A percentile compares a stretch with the other conserved stretches of the same genome.
phyloP scores from a whole-genome alignment of 2,797 vertebrate genomes.

The Lemur catta region DNA sequence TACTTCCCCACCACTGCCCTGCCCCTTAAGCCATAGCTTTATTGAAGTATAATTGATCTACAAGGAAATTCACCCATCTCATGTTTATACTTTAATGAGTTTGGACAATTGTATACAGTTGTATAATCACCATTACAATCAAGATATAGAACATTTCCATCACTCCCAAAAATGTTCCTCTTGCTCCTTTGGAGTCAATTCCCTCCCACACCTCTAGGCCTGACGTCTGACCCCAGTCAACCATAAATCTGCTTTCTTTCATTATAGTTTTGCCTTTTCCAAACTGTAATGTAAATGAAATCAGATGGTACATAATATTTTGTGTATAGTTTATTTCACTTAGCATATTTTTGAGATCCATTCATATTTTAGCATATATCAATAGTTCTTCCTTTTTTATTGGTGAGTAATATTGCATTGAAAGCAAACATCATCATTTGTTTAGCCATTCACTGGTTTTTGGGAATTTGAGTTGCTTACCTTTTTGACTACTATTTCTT shows the following conservation, averaged over 20 bases:
- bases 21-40: neutral
- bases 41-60: neutral
- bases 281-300: neutral
- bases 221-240: neutral
- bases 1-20: neutral
- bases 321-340: neutral
- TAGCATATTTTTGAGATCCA: neutral
- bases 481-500: neutral
- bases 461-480: neutral
- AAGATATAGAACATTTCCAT: neutral
- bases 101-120: neutral
- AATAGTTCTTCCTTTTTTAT: neutral
- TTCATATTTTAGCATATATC: neutral
- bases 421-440: neutral
- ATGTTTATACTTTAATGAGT: neutral
- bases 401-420: neutral
- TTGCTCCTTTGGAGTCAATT: neutral
- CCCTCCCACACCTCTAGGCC: neutral
- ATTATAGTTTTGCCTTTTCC: slow-evolving; percentile 27
- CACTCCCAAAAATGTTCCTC: neutral
- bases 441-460: neutral
- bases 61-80: neutral
- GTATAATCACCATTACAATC: neutral
- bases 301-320: neutral
- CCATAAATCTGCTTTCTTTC: neutral